Evolutionary conservation across 2,888 invertebrate genomes (phyloP).

Genomic region (Pecten maximus): DNA sequence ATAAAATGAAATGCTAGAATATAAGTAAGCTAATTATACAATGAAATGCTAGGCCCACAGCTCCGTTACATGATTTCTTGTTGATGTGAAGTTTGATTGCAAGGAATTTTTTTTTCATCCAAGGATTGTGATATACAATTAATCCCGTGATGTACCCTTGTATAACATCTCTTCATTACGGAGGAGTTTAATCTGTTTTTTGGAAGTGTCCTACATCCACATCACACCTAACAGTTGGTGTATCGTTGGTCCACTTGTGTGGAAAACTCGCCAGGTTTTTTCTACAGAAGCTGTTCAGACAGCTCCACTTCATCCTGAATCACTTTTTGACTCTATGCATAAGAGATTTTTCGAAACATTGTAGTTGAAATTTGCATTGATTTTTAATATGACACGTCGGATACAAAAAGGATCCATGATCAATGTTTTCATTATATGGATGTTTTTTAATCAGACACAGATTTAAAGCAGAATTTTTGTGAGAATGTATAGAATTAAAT

Average conservation of each 20-base stretch:
- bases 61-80: not conserved
- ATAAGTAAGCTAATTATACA: not conserved
- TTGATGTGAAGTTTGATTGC: not conserved
- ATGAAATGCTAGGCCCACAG: not conserved
- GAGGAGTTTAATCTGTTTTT: no score
- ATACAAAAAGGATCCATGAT: no score
- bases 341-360: not conserved
- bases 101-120: not conserved
- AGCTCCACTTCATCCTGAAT: not conserved
- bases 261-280: not conserved
- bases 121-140: not conserved
- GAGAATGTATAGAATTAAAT: no score
- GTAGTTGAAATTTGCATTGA: no score
- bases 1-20: no score
- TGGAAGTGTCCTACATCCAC: not conserved
- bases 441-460: no score
- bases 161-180: not conserved
- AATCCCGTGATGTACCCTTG: not conserved
- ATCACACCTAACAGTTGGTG: not conserved
- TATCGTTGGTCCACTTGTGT: not conserved
- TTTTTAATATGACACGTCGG: no score
- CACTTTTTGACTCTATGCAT: not conserved
- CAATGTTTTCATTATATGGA: no score
- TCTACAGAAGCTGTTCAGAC: not conserved
- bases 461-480: no score